Base-by-base conservation (phyloP, 2,113 vertebrate genomes). In the Castor canadensis region DNA sequence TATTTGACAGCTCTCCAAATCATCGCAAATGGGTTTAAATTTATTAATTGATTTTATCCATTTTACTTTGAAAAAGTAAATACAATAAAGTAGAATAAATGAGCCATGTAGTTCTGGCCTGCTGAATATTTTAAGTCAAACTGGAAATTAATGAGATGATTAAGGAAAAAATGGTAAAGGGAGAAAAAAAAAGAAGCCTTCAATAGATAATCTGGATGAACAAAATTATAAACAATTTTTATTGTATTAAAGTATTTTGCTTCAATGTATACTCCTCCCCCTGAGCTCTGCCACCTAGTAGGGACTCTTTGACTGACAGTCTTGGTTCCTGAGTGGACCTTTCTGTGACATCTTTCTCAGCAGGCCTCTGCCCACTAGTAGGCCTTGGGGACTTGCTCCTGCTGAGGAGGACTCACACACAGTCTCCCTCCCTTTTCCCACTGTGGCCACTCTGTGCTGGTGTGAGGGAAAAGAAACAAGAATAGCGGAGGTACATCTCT, bases 311-410 rank as follows among this genome's bases (percentile, higher is more conserved):
- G 98, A 99, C 94, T 98, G 98, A 99, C 98, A 98, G 96, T 85
- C 97, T 80, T 95, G 97, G 95, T 97, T 95, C 97, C 97, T 40
- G 89, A 98, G 95, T 96, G 95, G 98, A 98, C 98, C 98, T 98
- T 98, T 98, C 95, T 97, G 96, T 98, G 98, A 98, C 98, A 98
- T 97, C 95, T 98, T 98, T 97, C 98, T 98, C 99, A 97, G 98
- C 98, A 96, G 98, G 99, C 83, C 38, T 97, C 96, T 56, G 84
- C 94, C 93, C 97, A 98, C 97, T 96, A 97, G 97, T 98, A 97
- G 97, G 96, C 97, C 98, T 98, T 94, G 95, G 96, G 98, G 98
- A 97, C 64, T 80, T 93, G 94, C 97, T 98, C 98, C 98, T 96
- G 98, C 98, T 98, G 98, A 97, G 98, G 92, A 75, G 76, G 62